Percentiles rank a stretch among this genome's conserved stretches.
These are phyloP conservation scores for Agapostemon virescens DNA, from an alignment of 2,888 invertebrate genomes.

Conservation along the genomic window DNA sequence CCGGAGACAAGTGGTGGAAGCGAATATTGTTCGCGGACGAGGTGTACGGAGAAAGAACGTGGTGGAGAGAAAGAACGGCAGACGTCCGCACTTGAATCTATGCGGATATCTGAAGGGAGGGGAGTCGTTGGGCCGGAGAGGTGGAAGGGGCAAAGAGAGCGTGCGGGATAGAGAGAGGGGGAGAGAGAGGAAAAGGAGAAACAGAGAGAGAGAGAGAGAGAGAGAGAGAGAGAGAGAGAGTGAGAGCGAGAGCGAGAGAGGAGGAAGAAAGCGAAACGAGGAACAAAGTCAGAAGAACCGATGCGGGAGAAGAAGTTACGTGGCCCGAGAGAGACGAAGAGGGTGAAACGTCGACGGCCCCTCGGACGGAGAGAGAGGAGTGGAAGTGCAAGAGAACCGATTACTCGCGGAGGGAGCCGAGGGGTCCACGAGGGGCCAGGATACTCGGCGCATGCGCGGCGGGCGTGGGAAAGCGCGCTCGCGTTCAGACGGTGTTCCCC, in stretches of 20 bases:
- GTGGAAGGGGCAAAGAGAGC: slow-evolving; percentile 25
- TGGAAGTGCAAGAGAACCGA: slow-evolving; percentile 60
- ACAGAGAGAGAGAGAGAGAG: slow-evolving; percentile 19
- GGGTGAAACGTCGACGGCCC: slow-evolving; percentile 14
- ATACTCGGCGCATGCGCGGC: slow-evolving; percentile 74
- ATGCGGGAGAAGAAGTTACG: slow-evolving; percentile 43
- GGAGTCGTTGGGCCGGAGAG: neutral
- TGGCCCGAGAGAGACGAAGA: slow-evolving; percentile 42
- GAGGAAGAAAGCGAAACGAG: slow-evolving; percentile 29
- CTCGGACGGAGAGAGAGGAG: slow-evolving; percentile 48
- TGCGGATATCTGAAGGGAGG: slow-evolving; percentile 62
- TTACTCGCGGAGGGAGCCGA: slow-evolving; percentile 59
- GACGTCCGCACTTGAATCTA: slow-evolving; percentile 66
- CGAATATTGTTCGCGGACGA: slow-evolving; percentile 65
- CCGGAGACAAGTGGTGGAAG: slow-evolving; percentile 61
- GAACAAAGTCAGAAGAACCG: slow-evolving; percentile 24
- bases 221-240: slow-evolving; percentile 30
- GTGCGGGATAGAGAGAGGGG: slow-evolving; percentile 1
- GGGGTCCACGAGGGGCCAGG: slow-evolving; percentile 54
- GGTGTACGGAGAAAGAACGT: slow-evolving; percentile 57
- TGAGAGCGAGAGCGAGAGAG: slow-evolving; percentile 27
- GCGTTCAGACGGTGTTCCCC: slow-evolving; percentile 65
- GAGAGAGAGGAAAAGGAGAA: slow-evolving; percentile 40
- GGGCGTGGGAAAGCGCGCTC: slow-evolving; percentile 78
- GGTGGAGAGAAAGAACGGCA: slow-evolving; percentile 61